Base-by-base conservation (phyloP, 1,140 invertebrate genomes). In the Leptinotarsa undecemlineata region DNA sequence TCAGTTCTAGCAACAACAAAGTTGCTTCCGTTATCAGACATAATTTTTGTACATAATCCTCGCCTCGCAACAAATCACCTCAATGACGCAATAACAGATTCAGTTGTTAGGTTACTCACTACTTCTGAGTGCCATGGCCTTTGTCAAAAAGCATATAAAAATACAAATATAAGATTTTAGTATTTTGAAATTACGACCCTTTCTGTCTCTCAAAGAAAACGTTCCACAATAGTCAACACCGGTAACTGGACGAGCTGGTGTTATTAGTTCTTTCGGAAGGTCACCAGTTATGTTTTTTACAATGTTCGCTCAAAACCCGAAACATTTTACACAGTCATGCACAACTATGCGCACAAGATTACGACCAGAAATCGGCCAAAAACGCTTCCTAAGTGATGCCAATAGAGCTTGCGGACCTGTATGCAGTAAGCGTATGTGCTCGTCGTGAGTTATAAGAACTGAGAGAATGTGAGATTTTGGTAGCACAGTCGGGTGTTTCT, bases 101-200 rank as follows among this genome's bases (percentile, higher is more conserved):
- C 77, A 2, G 82, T 81, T 8, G 79, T 78, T 14, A 84, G 26
- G 69, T 81, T 74, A n/a, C 21, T 72, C 0, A 85, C 83, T 1
- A 82, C 5, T 76, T 86, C 84, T 15, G 85, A 61, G 73, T 86
- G 84, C 11, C 11, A 84, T 74, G 2, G 80, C 81, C 51, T 77
- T 77, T 5, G 82, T 84, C 1, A 77, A 62, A 14, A 83, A 78
- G 67, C 84, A 86, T 4, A 84, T 76, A 73, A 85, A 85, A 2
- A 84, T 11, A 47, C 48, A 71, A 71, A 71, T 19, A n/a, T 21
- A 62, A 48, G 17, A 84, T 57, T 47, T 83, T 68, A 80, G 79
- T 61, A 64, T 57, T 75, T 80, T 81, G 62, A 63, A 21, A 26
- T 78, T 48, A 66, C 73, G 81, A 17, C 74, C 66, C 3, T 78